These are phyloP conservation scores for Orthosia gothica DNA, from an alignment of 2,888 invertebrate genomes.

Conservation along the genomic window DNA sequence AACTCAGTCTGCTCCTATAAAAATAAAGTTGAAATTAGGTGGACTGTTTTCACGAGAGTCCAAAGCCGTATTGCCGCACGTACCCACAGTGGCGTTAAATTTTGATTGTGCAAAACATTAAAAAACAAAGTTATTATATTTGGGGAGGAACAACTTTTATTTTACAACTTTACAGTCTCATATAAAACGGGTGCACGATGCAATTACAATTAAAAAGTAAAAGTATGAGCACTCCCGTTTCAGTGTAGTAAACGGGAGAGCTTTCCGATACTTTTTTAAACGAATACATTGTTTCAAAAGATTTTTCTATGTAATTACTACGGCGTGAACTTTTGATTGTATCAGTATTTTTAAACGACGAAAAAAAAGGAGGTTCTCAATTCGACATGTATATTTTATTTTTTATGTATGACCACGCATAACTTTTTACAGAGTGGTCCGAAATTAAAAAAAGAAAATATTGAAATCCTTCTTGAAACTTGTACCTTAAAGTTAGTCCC, in stretches of 20 bases:
- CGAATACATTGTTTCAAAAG: constrained; percentile 8
- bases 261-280: constrained; percentile 28
- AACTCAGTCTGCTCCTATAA: constrained; percentile 34
- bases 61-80: constrained; percentile 64
- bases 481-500: too few relatives aligned
- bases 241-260: constrained; percentile 25
- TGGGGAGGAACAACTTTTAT: constrained; percentile 65
- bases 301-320: constrained; percentile 36
- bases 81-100: constrained; percentile 68
- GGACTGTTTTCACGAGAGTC: constrained; percentile 33
- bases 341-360: constrained; percentile 13
- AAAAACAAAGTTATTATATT: constrained; percentile 68
- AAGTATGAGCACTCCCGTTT: constrained; percentile 49
- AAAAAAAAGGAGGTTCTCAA: too few relatives aligned
- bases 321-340: constrained; percentile 17
- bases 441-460: too few relatives aligned
- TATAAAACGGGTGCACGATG: constrained; percentile 65
- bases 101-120: constrained; percentile 70
- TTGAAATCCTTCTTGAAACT: too few relatives aligned
- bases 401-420: too few relatives aligned
- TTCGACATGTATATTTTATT: too few relatives aligned
- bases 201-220: constrained; percentile 65
- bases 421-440: too few relatives aligned
- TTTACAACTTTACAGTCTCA: constrained; percentile 67
- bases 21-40: constrained; percentile 58